Evolutionary conservation across 2,113 vertebrate genomes (phyloP).

Genomic region (Pteronura brasiliensis): DNA sequence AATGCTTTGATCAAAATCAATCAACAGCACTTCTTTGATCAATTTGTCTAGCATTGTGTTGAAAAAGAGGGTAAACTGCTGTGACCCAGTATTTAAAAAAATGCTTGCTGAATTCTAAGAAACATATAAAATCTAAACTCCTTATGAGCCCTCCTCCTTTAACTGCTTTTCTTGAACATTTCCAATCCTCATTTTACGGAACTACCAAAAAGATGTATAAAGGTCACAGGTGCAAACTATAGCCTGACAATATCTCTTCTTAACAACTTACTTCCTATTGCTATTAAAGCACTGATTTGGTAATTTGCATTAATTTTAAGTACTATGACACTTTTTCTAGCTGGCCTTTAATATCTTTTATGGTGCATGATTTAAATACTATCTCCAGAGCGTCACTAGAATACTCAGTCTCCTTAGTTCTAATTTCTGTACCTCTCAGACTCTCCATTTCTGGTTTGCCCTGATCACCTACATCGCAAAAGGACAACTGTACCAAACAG

Average conservation of each 20-base stretch:
- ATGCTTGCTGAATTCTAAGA: neutral
- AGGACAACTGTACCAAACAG: neutral
- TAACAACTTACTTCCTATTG: neutral
- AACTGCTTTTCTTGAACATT: neutral
- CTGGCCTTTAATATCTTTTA: neutral
- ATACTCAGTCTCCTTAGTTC: neutral
- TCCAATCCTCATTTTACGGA: neutral
- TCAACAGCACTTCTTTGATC: neutral
- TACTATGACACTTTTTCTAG: neutral
- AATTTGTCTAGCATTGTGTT: neutral
- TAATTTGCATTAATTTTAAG: neutral
- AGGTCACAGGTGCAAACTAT: neutral
- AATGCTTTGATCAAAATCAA: neutral
- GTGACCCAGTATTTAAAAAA: neutral
- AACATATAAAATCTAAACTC: neutral
- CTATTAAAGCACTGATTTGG: neutral
- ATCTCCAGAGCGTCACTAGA: neutral
- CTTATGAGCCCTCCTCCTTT: too few species aligned
- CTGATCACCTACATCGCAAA: neutral
- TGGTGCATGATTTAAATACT: neutral
- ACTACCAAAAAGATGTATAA: neutral
- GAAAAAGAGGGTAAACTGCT: neutral
- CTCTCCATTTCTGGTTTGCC: neutral
- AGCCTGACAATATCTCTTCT: neutral
- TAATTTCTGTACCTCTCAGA: neutral